Conservation (phyloP, 2,797 vertebrate species). For the Acanthornis magna region DNA sequence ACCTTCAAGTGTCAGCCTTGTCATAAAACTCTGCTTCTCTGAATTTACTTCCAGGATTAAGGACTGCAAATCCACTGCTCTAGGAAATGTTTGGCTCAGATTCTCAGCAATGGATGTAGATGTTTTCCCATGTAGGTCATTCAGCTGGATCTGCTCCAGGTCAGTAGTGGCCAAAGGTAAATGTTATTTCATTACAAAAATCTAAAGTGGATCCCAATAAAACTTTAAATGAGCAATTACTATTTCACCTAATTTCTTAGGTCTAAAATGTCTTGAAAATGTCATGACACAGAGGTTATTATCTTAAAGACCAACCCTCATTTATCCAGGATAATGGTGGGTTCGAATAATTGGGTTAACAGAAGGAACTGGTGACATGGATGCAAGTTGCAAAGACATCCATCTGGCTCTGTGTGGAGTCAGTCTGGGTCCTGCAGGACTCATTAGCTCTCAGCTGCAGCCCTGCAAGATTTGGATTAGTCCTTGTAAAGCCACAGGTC, state of each 20-base stretch:
- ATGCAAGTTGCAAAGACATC: neutral
- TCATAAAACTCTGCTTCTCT: neutral
- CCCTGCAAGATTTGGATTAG: neutral
- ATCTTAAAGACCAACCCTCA: neutral
- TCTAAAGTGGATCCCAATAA: neutral
- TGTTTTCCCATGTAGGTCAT: neutral
- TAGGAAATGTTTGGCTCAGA: neutral
- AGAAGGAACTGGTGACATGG: neutral
- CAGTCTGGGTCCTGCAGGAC: neutral
- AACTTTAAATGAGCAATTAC: neutral
- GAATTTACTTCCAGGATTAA: slow-evolving; percentile 29
- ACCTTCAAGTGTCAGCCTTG: neutral
- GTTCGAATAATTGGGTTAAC: neutral
- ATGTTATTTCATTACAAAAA: neutral
- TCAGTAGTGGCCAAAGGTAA: neutral
- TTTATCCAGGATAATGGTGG: neutral
- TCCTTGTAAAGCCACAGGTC: neutral
- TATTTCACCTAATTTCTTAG: neutral
- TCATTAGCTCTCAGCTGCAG: neutral
- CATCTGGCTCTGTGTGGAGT: neutral
- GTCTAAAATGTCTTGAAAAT: neutral
- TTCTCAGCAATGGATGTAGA: neutral
- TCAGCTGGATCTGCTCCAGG: neutral
- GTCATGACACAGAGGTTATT: neutral
- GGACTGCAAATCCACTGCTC: neutral